Base-by-base conservation (phyloP, 2,888 invertebrate species). In the Dorcus hopei region DNA sequence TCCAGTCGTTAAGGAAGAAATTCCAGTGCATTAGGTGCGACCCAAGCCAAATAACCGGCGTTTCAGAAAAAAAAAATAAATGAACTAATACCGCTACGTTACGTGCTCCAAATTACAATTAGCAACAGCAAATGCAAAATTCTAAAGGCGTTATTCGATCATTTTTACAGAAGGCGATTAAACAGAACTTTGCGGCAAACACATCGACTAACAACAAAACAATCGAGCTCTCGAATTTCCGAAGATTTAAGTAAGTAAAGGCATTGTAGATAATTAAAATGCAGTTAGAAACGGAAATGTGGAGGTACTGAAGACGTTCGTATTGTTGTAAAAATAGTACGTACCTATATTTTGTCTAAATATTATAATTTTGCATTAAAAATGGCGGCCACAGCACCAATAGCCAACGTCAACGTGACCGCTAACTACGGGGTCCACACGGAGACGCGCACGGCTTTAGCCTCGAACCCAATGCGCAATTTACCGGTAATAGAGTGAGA, bases 351-450 rank as follows among this genome's bases (percentile, higher is more conserved):
- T 43, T 9, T 41, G 52, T 55, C 54, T 57, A 55, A 59, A 60
- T 55, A 59, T 57, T 65, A 57, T 57, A 65, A 64, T 60, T 64
- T 61, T 57, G 60, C 66, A 66, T 66, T 65, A 65, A 66, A 66
- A 67, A 67, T 67, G 67, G 67, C 66, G 63, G 64, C 62, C 54
- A 54, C 41, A 58, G 58, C 62, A 61, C 61, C 61, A 54, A 58
- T 58, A 54, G 52, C 54, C 53, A 78, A 80, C 81, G 81, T 81
- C 81, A 81, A 82, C 82, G 82, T 81, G 80, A 80, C 79, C 80
- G 79, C 77, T 83, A 81, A 83, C 82, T 80, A 81, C 86, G 87
- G 87, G 87, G 87, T 87, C 85, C 85, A 86, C 87, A 86, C 83
- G 86, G 84, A 85, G 86, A 88, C 88, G 89, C 89, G 87, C 87